A percentile compares a stretch with the other conserved stretches of the same genome.
Conservation (phyloP, 2,797 vertebrate genomes). For the Micropoecilia bifurca region DNA sequence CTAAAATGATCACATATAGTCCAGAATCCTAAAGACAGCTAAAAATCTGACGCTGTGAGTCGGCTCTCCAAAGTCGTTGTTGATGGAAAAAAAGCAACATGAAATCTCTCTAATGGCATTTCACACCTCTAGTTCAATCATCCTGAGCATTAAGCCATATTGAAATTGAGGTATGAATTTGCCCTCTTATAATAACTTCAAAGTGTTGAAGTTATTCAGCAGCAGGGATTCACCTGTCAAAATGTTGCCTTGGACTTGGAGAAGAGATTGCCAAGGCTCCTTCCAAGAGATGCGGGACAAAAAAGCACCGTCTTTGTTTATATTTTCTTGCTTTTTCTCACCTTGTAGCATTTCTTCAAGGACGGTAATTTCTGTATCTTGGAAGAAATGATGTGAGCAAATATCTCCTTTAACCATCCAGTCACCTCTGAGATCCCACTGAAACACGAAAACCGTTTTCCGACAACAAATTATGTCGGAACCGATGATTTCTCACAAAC, state of each 20-base stretch:
- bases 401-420: conserved; percentile 43
- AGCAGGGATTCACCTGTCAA: conserved; percentile 37
- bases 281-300: conserved; percentile 48
- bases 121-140: neutral
- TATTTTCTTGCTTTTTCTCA: conserved; percentile 34
- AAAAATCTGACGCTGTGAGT: neutral
- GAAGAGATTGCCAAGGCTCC: conserved; percentile 41
- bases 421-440: conserved; percentile 34
- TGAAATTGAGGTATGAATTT: neutral
- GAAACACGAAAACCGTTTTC: conserved; percentile 42
- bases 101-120: neutral
- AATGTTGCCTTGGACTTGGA: conserved; percentile 43
- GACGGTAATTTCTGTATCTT: conserved; percentile 37
- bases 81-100: neutral
- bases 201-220: conserved; percentile 30
- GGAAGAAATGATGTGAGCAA: conserved; percentile 46
- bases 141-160: neutral
- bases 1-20: neutral
- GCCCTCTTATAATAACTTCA: neutral
- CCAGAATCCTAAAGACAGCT: neutral
- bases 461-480: conserved; percentile 50
- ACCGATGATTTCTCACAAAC: conserved; percentile 51
- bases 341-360: conserved; percentile 34
- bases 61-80: neutral
- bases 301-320: neutral